Percentiles rank a stretch among this genome's conserved stretches.
Conservation (phyloP, 2,113 vertebrate species). For the Scartelaos histophorus region DNA sequence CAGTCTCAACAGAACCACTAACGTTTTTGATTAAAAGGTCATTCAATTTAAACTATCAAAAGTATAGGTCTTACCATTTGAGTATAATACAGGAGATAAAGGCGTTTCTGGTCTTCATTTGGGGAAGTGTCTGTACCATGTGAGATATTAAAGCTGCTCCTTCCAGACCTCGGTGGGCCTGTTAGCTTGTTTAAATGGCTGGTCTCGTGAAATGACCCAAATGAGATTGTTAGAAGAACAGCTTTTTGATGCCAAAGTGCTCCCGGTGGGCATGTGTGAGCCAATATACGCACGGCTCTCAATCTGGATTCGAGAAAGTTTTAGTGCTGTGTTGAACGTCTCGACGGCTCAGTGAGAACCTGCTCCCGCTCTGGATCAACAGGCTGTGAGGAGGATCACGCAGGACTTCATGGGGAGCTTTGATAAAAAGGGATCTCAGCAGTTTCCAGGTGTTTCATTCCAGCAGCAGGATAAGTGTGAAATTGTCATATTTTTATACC, state of each 20-base stretch:
- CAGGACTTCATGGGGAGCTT: constrained; percentile 5
- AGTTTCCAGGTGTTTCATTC: not conserved
- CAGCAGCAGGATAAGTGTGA: too few relatives aligned
- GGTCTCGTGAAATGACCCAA: constrained; percentile 64
- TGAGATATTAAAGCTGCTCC: constrained; percentile 46
- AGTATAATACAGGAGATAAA: constrained; percentile 14
- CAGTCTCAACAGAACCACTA: not conserved
- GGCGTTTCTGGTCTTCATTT: constrained; percentile 45
- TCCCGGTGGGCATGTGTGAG: constrained; percentile 49
- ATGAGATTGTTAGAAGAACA: constrained; percentile 63
- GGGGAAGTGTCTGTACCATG: constrained; percentile 34
- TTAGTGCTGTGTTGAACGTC: constrained; percentile 51
- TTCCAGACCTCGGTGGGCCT: constrained; percentile 57
- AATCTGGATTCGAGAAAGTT: constrained; percentile 56
- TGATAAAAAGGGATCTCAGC: not conserved
- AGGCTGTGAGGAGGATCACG: constrained; percentile 37
- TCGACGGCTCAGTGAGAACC: constrained; percentile 44
- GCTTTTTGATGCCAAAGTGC: constrained; percentile 62
- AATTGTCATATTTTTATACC: too few relatives aligned
- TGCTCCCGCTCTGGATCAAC: constrained; percentile 33
- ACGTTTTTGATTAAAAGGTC: not conserved
- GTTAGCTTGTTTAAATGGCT: constrained; percentile 67
- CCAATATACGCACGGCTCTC: constrained; percentile 57
- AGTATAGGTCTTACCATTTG: not conserved
- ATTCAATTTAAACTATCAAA: not conserved